These are phyloP conservation scores for Nebria salina DNA, from an alignment of 2,888 invertebrate species.

Conservation along the genomic window DNA sequence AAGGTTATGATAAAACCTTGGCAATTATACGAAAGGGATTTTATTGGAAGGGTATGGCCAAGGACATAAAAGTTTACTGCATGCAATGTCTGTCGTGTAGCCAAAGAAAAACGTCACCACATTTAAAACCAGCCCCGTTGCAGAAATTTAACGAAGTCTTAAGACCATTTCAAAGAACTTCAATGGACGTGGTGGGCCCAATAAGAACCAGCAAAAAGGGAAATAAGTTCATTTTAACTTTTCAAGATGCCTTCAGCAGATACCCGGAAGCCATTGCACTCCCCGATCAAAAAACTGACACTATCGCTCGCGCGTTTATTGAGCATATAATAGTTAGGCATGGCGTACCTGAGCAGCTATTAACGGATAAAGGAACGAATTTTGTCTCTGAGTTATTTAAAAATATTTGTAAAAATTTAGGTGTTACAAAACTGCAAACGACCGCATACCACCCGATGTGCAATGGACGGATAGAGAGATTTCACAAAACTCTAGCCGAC, in stretches of 20 bases:
- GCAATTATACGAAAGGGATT: slow-evolving; percentile 49
- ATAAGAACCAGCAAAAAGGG: slow-evolving; percentile 48
- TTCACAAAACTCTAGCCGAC: slow-evolving; percentile 52
- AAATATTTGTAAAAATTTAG: slow-evolving; percentile 50
- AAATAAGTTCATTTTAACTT: slow-evolving; percentile 53
- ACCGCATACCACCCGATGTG: slow-evolving; percentile 53
- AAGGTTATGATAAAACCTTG: slow-evolving; percentile 52
- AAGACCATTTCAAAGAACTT: slow-evolving; percentile 49
- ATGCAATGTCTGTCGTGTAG: slow-evolving; percentile 51
- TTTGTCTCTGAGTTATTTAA: slow-evolving; percentile 52
- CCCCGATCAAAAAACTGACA: slow-evolving; percentile 50
- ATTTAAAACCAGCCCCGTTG: slow-evolving; percentile 49
- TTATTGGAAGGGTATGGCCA: slow-evolving; percentile 51
- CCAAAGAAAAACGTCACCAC: slow-evolving; percentile 50
- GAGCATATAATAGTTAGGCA: slow-evolving; percentile 51
- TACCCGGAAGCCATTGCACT: slow-evolving; percentile 53
- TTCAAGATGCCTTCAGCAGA: slow-evolving; percentile 51
- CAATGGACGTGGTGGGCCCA: slow-evolving; percentile 54
- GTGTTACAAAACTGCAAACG: slow-evolving; percentile 51
- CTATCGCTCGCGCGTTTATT: slow-evolving; percentile 50
- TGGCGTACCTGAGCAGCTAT: slow-evolving; percentile 51
- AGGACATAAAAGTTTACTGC: slow-evolving; percentile 50
- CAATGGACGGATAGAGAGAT: slow-evolving; percentile 55
- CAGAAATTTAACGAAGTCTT: slow-evolving; percentile 48
- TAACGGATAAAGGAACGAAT: slow-evolving; percentile 53